Base-by-base conservation (phyloP, 2,888 invertebrate genomes). In the Nymphalis urticae region DNA sequence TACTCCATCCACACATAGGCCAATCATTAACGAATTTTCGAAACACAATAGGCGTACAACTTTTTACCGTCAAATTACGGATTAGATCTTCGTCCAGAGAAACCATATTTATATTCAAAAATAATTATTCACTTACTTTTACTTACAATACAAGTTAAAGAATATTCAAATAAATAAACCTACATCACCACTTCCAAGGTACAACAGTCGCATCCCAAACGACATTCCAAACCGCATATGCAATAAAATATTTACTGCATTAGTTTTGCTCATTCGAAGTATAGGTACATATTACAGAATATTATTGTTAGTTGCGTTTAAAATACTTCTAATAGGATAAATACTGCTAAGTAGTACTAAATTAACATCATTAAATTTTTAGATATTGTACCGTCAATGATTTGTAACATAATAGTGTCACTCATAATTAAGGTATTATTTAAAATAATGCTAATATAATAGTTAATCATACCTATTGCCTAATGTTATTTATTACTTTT, bases 1-100 rank as follows among this genome's bases (percentile, higher is more conserved):
- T 78, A 77, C 84, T 85, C 95, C 95, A 96, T 48, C 93, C 82
- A 70, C 94, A 82, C 68, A 95, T 78, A 54, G 93, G 82, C 95
- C 95, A 96, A 71, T 88, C 84, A 69, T 87, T 87, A 72, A 95
- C 83, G 78, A 90, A 87, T 60, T 90, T 87, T 73, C 88, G 88
- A 68, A 95, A 91, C 51, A 95, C 76, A 62, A 95, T 73, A 2
- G 95, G 95, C 1, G 81, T 78, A 70, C 78, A 81, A 54, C 82
- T 73, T 73, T 85, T 88, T 24, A 75, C 69, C 67, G 82, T 77
- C 64, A 89, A 72, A 72, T 77, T 84, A 24, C 81, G 80, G 67
- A 88, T 75, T 50, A 82, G 69, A 64, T 87, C 85, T 69, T 85
- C 86, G 63, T 56, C 36, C 42, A 48, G 7, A 50, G 56, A 16